phyloP scores from a whole-genome alignment of 1,140 invertebrate genomes.

The Coptotermes formosanus region DNA sequence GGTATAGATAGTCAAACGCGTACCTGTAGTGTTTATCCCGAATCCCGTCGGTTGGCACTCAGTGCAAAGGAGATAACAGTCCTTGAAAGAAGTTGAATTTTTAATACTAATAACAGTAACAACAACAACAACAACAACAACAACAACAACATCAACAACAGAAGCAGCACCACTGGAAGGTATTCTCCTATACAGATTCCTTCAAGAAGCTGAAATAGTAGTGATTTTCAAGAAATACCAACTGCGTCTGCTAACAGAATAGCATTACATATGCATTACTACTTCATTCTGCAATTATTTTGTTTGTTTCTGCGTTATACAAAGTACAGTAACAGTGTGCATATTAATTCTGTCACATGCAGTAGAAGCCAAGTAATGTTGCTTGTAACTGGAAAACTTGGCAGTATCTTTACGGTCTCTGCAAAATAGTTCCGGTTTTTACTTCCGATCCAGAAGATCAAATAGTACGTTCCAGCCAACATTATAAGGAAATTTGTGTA shows the following conservation, averaged over 20 bases:
- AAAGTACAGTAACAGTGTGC: not conserved
- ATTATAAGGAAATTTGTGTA: not conserved
- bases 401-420: not conserved
- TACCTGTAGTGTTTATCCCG: not conserved
- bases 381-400: not conserved
- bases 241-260: not conserved
- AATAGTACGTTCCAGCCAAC: not conserved
- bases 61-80: not conserved
- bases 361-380: not conserved
- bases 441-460: not conserved
- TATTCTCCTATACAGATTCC: not conserved
- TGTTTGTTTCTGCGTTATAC: not conserved
- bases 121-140: too few relatives aligned
- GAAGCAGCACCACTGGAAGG: not conserved
- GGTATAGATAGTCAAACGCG: not conserved
- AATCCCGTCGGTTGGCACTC: not conserved
- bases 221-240: conserved; percentile 3
- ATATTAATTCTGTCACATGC: not conserved
- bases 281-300: not conserved
- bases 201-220: not conserved
- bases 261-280: not conserved
- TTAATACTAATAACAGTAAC: not conserved
- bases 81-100: not conserved
- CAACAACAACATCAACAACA: too few relatives aligned
- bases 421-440: not conserved